Conservation (phyloP, 1,140 invertebrate species). For the Ridgeia piscesae region DNA sequence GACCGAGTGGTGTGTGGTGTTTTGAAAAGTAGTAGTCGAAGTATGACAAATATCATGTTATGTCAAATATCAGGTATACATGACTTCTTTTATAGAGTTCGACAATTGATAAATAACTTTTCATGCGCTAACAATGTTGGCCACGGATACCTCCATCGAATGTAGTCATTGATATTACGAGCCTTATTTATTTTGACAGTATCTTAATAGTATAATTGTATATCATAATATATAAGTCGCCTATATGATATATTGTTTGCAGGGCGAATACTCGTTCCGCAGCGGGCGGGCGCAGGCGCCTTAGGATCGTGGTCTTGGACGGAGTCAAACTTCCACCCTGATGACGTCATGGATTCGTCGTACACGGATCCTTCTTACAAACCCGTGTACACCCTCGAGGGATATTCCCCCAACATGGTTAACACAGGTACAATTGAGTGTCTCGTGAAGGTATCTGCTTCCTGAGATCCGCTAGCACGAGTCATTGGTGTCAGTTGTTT, state of each 20-base stretch:
- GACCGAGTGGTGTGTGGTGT: neutral
- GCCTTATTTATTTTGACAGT: neutral
- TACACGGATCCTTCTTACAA: neutral
- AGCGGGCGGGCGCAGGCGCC: neutral
- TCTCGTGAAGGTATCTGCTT: no score
- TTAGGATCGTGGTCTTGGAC: neutral
- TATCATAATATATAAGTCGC: neutral
- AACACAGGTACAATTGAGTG: neutral
- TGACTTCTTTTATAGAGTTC: neutral
- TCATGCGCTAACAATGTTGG: neutral
- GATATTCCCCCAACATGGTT: neutral
- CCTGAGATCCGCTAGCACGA: no score
- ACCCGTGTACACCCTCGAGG: neutral
- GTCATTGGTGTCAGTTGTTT: no score
- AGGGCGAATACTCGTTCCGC: neutral
- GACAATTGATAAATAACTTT: neutral
- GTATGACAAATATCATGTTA: no score
- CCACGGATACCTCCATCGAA: neutral
- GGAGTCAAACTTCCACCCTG: neutral
- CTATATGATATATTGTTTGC: neutral
- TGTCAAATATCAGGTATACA: neutral
- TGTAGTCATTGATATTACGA: neutral
- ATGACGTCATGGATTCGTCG: neutral
- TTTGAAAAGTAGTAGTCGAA: neutral
- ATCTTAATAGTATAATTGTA: neutral